These are phyloP conservation scores for Paradoxurus hermaphroditus DNA, from an alignment of 2,113 vertebrate species.

Conservation along the genomic window DNA sequence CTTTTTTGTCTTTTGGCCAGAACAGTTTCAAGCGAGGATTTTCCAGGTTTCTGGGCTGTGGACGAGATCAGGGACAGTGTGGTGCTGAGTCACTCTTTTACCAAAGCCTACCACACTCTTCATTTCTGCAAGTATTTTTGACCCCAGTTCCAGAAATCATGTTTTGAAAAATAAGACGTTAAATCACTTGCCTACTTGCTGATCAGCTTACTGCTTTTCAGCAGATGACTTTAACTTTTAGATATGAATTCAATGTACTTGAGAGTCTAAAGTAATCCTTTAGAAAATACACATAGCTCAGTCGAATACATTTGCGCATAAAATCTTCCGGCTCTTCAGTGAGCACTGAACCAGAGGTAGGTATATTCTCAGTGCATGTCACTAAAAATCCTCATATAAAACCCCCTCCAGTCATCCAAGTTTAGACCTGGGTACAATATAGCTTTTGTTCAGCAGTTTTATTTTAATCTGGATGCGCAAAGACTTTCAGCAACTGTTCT, in stretches of 20 bases:
- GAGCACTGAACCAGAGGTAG: constrained; percentile 50
- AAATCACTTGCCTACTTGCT: background rate
- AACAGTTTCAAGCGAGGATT: background rate
- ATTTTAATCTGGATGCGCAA: constrained; percentile 68
- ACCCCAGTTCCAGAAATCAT: background rate
- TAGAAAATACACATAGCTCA: constrained; percentile 24
- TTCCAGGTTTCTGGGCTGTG: background rate
- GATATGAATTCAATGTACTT: constrained; percentile 21
- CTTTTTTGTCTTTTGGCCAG: background rate
- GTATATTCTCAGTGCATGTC: constrained; percentile 14
- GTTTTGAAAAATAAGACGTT: constrained; percentile 35
- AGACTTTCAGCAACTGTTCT: constrained; percentile 69
- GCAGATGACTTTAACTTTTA: constrained; percentile 5
- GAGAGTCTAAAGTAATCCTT: constrained; percentile 51
- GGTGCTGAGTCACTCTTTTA: background rate
- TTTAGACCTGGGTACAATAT: constrained; percentile 21
- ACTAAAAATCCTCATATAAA: constrained; percentile 35
- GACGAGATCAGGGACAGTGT: background rate
- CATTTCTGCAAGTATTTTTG: background rate
- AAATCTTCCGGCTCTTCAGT: constrained; percentile 53
- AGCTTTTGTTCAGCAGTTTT: constrained; percentile 72
- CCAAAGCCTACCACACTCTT: background rate
- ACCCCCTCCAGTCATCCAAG: constrained; percentile 44
- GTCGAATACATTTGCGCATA: constrained; percentile 54
- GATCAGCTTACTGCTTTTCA: constrained; percentile 40